These are phyloP conservation scores for Andrena hattorfiana DNA, from an alignment of 2,888 invertebrate species.

Conservation along the genomic window DNA sequence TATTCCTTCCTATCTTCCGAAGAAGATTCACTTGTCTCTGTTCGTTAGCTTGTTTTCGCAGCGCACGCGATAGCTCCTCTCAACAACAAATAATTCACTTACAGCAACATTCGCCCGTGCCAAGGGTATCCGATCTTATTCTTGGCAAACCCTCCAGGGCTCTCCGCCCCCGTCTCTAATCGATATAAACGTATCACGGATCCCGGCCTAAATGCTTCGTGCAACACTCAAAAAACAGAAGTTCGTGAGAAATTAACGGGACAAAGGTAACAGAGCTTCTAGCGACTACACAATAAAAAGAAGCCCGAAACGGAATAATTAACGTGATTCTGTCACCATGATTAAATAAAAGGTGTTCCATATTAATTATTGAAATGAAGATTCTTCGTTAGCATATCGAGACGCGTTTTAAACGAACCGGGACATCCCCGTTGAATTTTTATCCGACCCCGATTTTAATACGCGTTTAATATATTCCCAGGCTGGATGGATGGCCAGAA, in stretches of 20 bases:
- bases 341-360: conserved; percentile 38
- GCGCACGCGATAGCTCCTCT: neutral
- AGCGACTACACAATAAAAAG: conserved; percentile 3
- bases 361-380: conserved; percentile 49
- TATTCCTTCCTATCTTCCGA: too few species aligned
- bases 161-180: conserved; percentile 48
- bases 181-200: conserved; percentile 63
- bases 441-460: conserved; percentile 44
- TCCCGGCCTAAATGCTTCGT: conserved; percentile 16
- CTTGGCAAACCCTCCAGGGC: conserved; percentile 8
- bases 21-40: neutral
- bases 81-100: conserved; percentile 47
- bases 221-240: neutral
- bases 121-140: conserved; percentile 24
- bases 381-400: conserved; percentile 46
- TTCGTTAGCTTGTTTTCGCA: conserved; percentile 1
- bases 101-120: conserved; percentile 24
- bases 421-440: conserved; percentile 31
- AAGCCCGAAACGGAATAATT: conserved; percentile 37
- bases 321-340: conserved; percentile 30
- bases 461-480: conserved; percentile 53
- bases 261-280: neutral
- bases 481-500: neutral
- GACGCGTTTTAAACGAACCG: conserved; percentile 51
- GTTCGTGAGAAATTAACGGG: neutral